Conservation (phyloP, 2,797 vertebrate species). For the Potorous gilbertii region DNA sequence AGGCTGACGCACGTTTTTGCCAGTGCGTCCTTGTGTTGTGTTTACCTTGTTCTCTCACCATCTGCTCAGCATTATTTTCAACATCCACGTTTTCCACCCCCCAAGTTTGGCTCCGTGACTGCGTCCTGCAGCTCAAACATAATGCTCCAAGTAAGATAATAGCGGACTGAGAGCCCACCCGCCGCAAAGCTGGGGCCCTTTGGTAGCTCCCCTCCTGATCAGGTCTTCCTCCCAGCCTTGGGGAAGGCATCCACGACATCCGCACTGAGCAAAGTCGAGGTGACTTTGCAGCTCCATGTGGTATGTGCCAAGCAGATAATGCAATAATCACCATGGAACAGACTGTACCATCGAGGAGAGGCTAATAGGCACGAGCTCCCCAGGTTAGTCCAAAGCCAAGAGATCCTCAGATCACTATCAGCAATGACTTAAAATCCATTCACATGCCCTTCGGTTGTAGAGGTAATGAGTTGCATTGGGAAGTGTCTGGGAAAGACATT, state of each 20-base stretch:
- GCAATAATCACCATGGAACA: background rate
- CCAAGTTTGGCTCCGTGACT: slow-evolving; percentile 10
- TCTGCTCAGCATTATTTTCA: slow-evolving; percentile 46
- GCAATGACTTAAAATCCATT: background rate
- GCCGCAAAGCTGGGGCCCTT: background rate
- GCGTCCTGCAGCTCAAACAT: slow-evolving; percentile 10
- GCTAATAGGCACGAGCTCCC: background rate
- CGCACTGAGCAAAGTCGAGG: background rate
- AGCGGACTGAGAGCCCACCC: background rate
- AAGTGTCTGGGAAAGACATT: background rate
- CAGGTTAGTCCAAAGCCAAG: background rate
- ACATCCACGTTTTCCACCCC: slow-evolving; percentile 41
- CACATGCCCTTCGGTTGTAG: background rate
- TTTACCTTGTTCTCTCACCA: background rate
- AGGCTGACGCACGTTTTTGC: background rate
- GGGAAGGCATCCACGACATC: background rate
- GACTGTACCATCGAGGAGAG: background rate
- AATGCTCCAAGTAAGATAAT: slow-evolving; percentile 18
- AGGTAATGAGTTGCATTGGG: background rate
- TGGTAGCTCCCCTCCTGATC: background rate
- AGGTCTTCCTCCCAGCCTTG: background rate
- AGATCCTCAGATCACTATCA: background rate
- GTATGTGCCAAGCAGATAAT: background rate
- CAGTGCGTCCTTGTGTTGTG: background rate
- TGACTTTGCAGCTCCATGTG: background rate